Base-by-base conservation (phyloP, 2,797 vertebrate species). In the Onychomys torridus region DNA sequence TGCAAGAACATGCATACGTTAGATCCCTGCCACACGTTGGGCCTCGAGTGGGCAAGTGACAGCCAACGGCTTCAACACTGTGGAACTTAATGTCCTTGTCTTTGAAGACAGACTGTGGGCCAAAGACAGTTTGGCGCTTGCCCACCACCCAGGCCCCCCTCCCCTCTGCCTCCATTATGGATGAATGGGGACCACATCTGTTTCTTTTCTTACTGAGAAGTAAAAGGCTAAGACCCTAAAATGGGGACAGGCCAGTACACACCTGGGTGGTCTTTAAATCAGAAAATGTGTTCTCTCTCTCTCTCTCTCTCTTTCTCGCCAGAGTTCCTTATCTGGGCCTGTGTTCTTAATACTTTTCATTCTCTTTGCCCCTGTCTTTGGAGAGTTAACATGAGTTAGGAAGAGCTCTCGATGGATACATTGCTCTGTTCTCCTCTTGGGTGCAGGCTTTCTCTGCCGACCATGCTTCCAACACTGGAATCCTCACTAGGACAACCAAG, bases 231-330 rank as follows among this genome's bases (percentile, higher is more conserved):
- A 95, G 93, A 95, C 96, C 95, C 91, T 95, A 83, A 96, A 95
- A 96, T 86, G 83, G 85, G 97, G 97, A 96, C 96, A 95, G 96
- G 89, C 65, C 92, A 81, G 81, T 49, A 75, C 82, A 94, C 93
- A 97, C 93, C 97, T 97, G 97, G 97, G 98, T 97, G 97, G 98
- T 97, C 98, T 96, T 93, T 81, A 96, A 96, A 90, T 96, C 83
- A 96, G 93, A 93, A 95, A 93, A 87, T 49, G 23, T 69, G 61
- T 46, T 21, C 61, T 29, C 37, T 14, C 6, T 17, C 25, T 29
- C 17, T 32, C 21, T 61, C 21, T 37, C 10, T 23, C 17, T 6
- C 14, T 29, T 2, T 12, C 6, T 29, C 10, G 0, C 71, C 65
- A 32, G 93, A 93, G 61, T 16, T 57, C 77, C 83, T 83, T 90